Conservation (phyloP, 2,113 vertebrate genomes). For the Rallus limicola region DNA sequence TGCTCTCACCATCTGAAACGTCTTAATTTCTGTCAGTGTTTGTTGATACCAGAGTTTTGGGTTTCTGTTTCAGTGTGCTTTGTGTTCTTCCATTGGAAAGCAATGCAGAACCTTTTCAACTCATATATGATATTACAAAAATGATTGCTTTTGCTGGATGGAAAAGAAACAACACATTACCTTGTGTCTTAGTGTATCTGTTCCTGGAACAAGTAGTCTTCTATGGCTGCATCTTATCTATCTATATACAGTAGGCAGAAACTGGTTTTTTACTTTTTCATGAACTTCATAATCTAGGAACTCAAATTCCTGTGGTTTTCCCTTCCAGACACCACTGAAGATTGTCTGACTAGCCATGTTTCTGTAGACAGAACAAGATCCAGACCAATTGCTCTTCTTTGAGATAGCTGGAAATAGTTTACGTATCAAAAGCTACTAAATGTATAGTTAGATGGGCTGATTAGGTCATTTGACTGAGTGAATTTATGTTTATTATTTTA, state of each 20-base stretch:
- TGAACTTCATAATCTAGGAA: not conserved
- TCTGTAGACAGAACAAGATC: not conserved
- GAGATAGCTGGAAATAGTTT: not conserved
- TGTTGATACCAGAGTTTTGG: not conserved
- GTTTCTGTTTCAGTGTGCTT: not conserved
- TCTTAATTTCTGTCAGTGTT: not conserved
- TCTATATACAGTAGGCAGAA: rapidly evolving
- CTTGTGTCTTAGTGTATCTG: not conserved
- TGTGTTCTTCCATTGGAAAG: not conserved
- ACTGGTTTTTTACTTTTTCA: not conserved
- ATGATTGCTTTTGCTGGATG: not conserved
- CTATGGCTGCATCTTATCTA: not conserved
- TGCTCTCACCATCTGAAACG: not conserved
- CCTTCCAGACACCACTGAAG: not conserved
- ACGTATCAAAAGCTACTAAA: not conserved
- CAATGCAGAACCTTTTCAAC: not conserved
- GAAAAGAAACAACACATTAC: not conserved
- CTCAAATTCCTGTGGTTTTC: not conserved
- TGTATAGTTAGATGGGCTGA: not conserved
- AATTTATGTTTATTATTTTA: not conserved
- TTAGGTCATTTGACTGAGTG: not conserved
- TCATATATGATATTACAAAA: not conserved
- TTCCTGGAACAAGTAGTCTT: not conserved
- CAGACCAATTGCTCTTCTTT: not conserved
- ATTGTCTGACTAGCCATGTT: not conserved